Base-by-base conservation (phyloP, 2,888 invertebrate species). In the Campoplex capitator region DNA sequence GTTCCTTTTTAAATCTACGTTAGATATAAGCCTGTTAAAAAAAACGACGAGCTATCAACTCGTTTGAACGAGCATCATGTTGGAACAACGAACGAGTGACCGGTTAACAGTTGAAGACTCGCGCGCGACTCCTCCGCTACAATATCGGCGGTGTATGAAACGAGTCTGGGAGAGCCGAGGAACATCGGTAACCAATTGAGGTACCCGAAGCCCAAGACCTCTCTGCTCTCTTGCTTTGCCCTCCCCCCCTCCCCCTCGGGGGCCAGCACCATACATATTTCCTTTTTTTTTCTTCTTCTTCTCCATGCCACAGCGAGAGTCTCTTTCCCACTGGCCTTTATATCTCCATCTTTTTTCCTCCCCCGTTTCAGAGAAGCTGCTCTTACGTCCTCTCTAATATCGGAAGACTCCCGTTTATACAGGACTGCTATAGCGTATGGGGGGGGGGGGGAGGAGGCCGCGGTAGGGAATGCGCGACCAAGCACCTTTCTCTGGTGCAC, bases 351-450 rank as follows among this genome's bases (percentile, higher is more conserved):
- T 48, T 79, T 79, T 65, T 77, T 83, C 80, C 65, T 58, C 62
- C 28, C 73, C 38, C 62, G n/a, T 62, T 73, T 8, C 9, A 80
- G 89, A 91, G 92, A 93, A 91, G 92, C 92, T 11, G 3, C 42
- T 65, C 23, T 23, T 23, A 6, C 11, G 68, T 93, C 93, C 93
- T 93, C 93, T 94, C 93, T 93, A 94, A 93, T 93, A 92, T 92
- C 87, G 90, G 89, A 90, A 87, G 90, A 89, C 70, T 28, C 88
- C 84, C 82, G 85, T 71, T 58, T 81, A 70, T 42, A 18, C 80
- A 81, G 88, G 62, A 56, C 84, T 87, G 79, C 75, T 85, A 80
- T 38, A 3, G 38, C 58, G 23, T 23, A 32, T 54, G 54, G 23
- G 75, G 54, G 23, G 23, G 23, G 23, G 23, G 54, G 23, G 75